A percentile compares a stretch with the other conserved stretches of the same genome.
Conservation (phyloP, 1,140 invertebrate genomes). For the Phocides pigmalion region DNA sequence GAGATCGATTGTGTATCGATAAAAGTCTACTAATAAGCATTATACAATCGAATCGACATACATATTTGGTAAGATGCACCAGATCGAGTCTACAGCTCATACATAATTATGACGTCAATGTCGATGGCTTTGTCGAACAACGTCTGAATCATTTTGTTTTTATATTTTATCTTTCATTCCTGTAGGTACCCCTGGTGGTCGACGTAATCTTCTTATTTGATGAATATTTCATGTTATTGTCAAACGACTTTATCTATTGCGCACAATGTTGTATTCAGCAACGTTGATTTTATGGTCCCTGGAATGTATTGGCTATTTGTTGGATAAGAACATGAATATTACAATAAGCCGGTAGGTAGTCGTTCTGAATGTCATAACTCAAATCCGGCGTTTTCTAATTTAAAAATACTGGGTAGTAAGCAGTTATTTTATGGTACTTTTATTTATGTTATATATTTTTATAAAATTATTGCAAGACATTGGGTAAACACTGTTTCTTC, state of each 20-base stretch:
- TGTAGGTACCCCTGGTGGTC: conserved; percentile 23
- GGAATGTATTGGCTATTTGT: conserved; percentile 43
- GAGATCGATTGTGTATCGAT: conserved; percentile 1
- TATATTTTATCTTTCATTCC: conserved; percentile 28
- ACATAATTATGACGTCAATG: conserved; percentile 30
- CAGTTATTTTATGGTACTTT: neutral
- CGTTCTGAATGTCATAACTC: conserved; percentile 14
- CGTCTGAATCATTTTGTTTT: conserved; percentile 28
- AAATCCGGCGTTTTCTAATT: conserved; percentile 11
- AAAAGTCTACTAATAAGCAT: neutral
- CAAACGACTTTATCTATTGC: conserved; percentile 63
- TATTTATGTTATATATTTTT: neutral
- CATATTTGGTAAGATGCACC: conserved; percentile 16
- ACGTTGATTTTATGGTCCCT: conserved; percentile 56
- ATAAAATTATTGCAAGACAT: too few species aligned
- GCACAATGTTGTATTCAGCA: conserved; percentile 61
- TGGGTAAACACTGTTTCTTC: too few species aligned
- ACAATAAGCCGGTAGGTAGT: conserved; percentile 25
- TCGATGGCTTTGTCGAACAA: conserved; percentile 20
- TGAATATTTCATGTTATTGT: conserved; percentile 75
- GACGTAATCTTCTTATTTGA: conserved; percentile 48
- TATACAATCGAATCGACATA: neutral
- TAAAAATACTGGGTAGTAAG: neutral
- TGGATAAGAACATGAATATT: conserved; percentile 28
- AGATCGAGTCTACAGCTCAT: conserved; percentile 14